Evolutionary conservation across 2,797 vertebrate species (phyloP), one percentile per base, ranked within the genome.

Genomic region (Ibycter americanus): DNA sequence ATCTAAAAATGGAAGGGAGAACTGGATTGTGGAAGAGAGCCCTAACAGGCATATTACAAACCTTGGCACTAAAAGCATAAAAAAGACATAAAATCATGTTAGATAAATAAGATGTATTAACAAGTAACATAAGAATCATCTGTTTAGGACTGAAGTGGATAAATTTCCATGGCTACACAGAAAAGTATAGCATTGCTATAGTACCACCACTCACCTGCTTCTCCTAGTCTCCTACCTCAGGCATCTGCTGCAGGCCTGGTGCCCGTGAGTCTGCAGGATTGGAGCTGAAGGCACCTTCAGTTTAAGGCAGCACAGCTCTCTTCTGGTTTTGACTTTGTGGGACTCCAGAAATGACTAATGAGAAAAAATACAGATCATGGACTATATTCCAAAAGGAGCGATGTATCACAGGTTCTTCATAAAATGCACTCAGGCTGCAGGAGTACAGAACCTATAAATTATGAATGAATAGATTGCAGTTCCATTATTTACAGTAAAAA

Each of bases 401-500:
- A 15, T 76, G 29, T 91, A 31, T 76, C 52, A 32, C 61, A 83
- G 34, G 20, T 76, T 92, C 68, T 83, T 96, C 78, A 71, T 77
- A 84, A 83, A 96, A 34, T 23, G 78, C 52, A 71, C 8, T 78
- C 11, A 15, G 71, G 59, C 74, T 92, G 34, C 55, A 85, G 62
- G 36, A 93, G 40, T 42, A 71, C 23, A 85, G 77, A 95, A 68
- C 23, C 55, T 85, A 96, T 95, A 86, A 95, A 92, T 97, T 96
- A 97, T 87, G 61, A 80, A 96, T 83, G 52, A 87, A 91, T 46
- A 81, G 88, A 87, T 80, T 92, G 67, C 71, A 81, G 59, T 89
- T 96, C 84, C 71, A 89, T 90, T 96, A 92, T 92, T 97, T 95
- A 81, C 77, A 71, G 32, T 83, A 70, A 94, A 93, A 96, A 89